A percentile compares a stretch with the other conserved stretches of the same genome.
Evolutionary conservation across 2,797 vertebrate species (phyloP).

Genomic region (Xenentodon cancila): DNA sequence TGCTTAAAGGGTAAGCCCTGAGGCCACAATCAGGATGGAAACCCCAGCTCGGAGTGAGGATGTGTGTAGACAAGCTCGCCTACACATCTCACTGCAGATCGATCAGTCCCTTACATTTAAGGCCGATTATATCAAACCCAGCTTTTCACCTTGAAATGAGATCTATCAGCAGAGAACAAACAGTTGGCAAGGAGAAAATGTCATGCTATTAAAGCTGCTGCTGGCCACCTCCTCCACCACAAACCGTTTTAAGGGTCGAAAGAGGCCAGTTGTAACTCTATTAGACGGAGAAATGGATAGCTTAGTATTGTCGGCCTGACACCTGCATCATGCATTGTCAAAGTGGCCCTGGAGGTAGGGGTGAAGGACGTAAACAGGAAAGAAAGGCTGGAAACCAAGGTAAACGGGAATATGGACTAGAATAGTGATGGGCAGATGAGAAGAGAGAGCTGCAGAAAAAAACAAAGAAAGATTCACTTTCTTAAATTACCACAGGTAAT

Average conservation of each 20-base stretch:
- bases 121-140: slow-evolving; percentile 51
- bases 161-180: slow-evolving; percentile 59
- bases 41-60: slow-evolving; percentile 23
- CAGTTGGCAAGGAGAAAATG: slow-evolving; percentile 43
- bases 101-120: slow-evolving; percentile 49
- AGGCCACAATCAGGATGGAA: slow-evolving; percentile 28
- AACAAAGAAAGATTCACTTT: no score
- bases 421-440: no score
- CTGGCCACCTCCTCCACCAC: slow-evolving; percentile 28
- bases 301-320: slow-evolving; percentile 50
- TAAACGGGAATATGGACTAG: slow-evolving; percentile 1
- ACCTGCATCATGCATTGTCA: slow-evolving; percentile 44
- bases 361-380: slow-evolving; percentile 10
- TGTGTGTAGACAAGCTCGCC: slow-evolving; percentile 36
- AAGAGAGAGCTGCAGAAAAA: no score
- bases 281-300: slow-evolving; percentile 67
- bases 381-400: slow-evolving; percentile 1
- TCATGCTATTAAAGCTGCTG: slow-evolving; percentile 24
- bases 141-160: slow-evolving; percentile 57
- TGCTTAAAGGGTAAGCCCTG: slow-evolving; percentile 5
- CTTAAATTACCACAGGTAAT: no score
- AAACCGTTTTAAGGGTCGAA: slow-evolving; percentile 66
- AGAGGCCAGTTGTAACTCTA: slow-evolving; percentile 56
- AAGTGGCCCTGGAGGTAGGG: slow-evolving; percentile 35
- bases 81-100: slow-evolving; percentile 42